These are phyloP conservation scores for Tangachromis dhanisi DNA, from an alignment of 2,113 vertebrate species.

Conservation along the genomic window DNA sequence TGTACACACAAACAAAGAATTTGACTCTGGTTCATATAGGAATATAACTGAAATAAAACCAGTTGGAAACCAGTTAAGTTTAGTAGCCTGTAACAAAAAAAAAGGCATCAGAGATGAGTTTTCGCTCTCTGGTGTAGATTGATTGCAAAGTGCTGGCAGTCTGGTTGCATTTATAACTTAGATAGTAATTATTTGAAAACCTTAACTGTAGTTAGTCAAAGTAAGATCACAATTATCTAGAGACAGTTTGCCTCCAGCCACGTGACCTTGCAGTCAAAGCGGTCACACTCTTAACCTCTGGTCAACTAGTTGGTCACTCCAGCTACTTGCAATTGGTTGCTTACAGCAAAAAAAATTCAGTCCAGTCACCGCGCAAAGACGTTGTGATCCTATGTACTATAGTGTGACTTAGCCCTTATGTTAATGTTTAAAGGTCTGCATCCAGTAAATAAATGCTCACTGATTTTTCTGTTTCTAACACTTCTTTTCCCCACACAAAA, in stretches of 20 bases:
- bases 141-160: background rate
- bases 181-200: background rate
- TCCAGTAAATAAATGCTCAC: background rate
- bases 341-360: fast-evolving
- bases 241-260: background rate
- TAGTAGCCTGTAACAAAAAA: background rate
- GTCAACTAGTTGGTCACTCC: background rate
- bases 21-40: fast-evolving
- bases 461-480: background rate
- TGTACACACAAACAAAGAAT: background rate
- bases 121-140: background rate
- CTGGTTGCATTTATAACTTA: background rate
- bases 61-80: background rate
- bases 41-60: background rate
- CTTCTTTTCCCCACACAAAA: background rate
- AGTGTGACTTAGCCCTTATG: background rate
- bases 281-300: background rate
- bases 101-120: background rate
- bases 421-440: background rate
- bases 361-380: background rate
- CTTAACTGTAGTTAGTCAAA: background rate
- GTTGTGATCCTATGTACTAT: background rate
- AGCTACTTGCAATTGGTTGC: background rate
- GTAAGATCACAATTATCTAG: background rate
- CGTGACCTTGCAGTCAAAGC: background rate